Evolutionary conservation across 2,888 invertebrate genomes (phyloP).

Genomic region (Xylocampa areola): DNA sequence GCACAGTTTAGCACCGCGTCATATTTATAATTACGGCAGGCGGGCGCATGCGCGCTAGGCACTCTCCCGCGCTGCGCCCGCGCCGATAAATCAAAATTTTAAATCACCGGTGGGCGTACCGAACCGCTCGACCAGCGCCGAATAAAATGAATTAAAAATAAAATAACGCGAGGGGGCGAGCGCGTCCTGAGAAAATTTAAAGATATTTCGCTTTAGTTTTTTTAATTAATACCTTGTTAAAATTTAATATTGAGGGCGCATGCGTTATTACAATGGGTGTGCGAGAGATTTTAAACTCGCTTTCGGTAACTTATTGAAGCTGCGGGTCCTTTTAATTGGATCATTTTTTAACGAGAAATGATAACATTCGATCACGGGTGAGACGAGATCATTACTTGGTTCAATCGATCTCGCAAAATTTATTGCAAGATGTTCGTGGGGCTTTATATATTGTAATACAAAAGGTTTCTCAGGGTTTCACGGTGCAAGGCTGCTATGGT

Average conservation of each 20-base stretch:
- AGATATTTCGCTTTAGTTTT: conserved; percentile 89
- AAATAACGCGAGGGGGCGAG: conserved; percentile 84
- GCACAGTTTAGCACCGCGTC: conserved; percentile 89
- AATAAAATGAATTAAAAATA: conserved; percentile 90
- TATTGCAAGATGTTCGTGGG: conserved; percentile 47
- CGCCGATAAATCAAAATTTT: conserved; percentile 90
- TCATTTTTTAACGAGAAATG: conserved; percentile 88
- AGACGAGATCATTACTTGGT: conserved; percentile 73
- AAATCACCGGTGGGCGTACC: conserved; percentile 89
- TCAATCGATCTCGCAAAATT: conserved; percentile 72
- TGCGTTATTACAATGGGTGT: conserved; percentile 89
- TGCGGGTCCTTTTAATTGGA: conserved; percentile 84
- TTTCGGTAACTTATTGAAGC: conserved; percentile 87
- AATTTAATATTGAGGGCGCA: conserved; percentile 89
- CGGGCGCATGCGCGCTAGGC: conserved; percentile 73
- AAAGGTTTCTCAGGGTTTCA: conserved; percentile 35
- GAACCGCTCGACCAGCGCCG: conserved; percentile 83
- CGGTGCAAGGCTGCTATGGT: conserved; percentile 27
- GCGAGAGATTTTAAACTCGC: conserved; percentile 86
- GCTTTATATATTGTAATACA: conserved; percentile 23
- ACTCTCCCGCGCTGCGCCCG: conserved; percentile 76
- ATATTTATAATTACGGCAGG: conserved; percentile 88
- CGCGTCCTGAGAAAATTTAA: conserved; percentile 88
- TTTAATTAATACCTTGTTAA: conserved; percentile 90
- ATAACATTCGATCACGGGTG: conserved; percentile 80